phyloP scores from a whole-genome alignment of 2,888 invertebrate species.

The Mythimna albipuncta region DNA sequence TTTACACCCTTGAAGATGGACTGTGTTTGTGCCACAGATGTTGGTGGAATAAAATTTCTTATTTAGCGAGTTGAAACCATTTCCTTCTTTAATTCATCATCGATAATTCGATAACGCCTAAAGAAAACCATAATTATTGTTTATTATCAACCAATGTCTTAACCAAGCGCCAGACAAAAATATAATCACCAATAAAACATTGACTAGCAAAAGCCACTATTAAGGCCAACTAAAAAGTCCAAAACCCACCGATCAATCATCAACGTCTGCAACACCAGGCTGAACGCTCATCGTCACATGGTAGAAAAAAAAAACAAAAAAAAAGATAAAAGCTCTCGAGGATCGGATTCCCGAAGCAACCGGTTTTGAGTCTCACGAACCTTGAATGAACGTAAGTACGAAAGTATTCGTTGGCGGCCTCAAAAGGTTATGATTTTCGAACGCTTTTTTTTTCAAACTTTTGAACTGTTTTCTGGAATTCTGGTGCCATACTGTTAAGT shows the following conservation, averaged over 20 bases:
- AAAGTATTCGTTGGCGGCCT: slow-evolving; percentile 59
- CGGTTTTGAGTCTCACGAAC: slow-evolving; percentile 67
- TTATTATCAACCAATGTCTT: slow-evolving; percentile 1
- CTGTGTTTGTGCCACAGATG: slow-evolving; percentile 29
- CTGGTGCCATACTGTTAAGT: background rate
- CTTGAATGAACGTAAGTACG: slow-evolving; percentile 63
- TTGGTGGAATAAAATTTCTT: slow-evolving; percentile 18
- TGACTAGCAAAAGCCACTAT: slow-evolving; percentile 28
- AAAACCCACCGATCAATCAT: slow-evolving; percentile 62
- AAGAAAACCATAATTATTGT: background rate
- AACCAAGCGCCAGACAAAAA: background rate
- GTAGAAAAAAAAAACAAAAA: slow-evolving; percentile 50
- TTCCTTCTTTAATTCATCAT: background rate
- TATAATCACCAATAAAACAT: slow-evolving; percentile 34
- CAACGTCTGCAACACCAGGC: slow-evolving; percentile 60
- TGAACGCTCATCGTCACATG: slow-evolving; percentile 62
- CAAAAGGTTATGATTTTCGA: slow-evolving; percentile 59
- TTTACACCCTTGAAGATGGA: slow-evolving; percentile 33
- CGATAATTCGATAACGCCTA: background rate
- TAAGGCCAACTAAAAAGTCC: slow-evolving; percentile 49
- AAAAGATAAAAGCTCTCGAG: slow-evolving; percentile 54
- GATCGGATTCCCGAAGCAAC: slow-evolving; percentile 68
- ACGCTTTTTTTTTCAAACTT: slow-evolving; percentile 33
- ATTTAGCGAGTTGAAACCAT: slow-evolving; percentile 3
- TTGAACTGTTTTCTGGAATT: slow-evolving; percentile 33